A percentile compares a stretch with the other conserved stretches of the same genome.
Conservation (phyloP, 2,888 invertebrate species). For the Tiliacea citrago region DNA sequence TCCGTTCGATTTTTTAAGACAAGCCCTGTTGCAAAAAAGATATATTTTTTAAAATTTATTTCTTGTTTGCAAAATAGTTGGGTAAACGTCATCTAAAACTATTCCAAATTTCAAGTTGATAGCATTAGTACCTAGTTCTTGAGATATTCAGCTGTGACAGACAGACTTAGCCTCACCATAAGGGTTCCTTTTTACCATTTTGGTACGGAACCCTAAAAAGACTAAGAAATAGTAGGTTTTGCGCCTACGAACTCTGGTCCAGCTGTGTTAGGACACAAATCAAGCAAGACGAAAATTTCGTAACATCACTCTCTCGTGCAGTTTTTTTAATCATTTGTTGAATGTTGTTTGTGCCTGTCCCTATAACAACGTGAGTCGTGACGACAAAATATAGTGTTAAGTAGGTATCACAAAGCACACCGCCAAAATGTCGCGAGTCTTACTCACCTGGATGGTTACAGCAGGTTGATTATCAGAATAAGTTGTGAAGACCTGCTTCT, state of each 20-base stretch:
- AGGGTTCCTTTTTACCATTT: too few species aligned
- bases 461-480: constrained; percentile 98
- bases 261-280: background rate
- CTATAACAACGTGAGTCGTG: background rate
- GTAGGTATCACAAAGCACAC: background rate
- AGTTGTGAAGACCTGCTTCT: constrained; percentile 96
- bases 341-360: background rate
- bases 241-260: background rate
- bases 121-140: too few species aligned
- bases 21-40: too few species aligned
- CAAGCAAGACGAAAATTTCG: background rate
- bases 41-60: too few species aligned
- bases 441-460: constrained; percentile 94
- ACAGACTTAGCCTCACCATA: too few species aligned
- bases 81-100: too few species aligned
- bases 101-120: too few species aligned
- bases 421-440: background rate
- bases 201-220: too few species aligned
- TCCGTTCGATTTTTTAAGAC: too few species aligned
- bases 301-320: background rate
- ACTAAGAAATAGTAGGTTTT: background rate
- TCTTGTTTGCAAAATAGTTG: too few species aligned
- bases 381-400: background rate
- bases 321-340: background rate
- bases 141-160: too few species aligned